These are phyloP conservation scores for Mesocricetus auratus DNA, from an alignment of 2,113 vertebrate genomes.

Conservation along the genomic window DNA sequence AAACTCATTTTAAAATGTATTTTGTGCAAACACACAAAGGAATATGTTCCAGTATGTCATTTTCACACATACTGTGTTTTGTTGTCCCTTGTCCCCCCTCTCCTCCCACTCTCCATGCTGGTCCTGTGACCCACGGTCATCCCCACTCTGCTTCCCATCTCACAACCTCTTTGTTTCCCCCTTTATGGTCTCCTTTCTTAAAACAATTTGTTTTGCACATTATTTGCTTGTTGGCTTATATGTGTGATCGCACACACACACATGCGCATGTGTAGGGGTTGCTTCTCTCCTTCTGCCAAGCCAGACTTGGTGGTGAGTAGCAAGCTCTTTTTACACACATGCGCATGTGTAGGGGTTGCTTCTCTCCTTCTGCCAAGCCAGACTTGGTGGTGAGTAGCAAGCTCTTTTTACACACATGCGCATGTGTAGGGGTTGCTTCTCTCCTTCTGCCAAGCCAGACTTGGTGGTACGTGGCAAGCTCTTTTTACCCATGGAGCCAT, in stretches of 20 bases:
- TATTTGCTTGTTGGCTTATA: background rate
- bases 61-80: background rate
- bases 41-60: background rate
- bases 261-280: background rate
- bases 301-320: background rate
- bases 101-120: background rate
- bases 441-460: background rate
- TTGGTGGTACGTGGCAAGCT: background rate
- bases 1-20: background rate
- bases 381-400: background rate
- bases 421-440: background rate
- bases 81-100: background rate
- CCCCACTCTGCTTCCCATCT: rapidly evolving
- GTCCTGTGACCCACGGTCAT: background rate
- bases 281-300: background rate
- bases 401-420: too few species aligned
- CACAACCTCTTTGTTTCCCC: background rate
- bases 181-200: background rate
- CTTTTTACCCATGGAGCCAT: too few species aligned
- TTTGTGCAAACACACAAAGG: background rate
- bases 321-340: too few species aligned
- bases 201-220: background rate
- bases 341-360: background rate
- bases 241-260: background rate
- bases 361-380: background rate